Evolutionary conservation across 2,888 invertebrate species (phyloP), one percentile per base, ranked within the genome.

Genomic region (Oegoconia quadripuncta): DNA sequence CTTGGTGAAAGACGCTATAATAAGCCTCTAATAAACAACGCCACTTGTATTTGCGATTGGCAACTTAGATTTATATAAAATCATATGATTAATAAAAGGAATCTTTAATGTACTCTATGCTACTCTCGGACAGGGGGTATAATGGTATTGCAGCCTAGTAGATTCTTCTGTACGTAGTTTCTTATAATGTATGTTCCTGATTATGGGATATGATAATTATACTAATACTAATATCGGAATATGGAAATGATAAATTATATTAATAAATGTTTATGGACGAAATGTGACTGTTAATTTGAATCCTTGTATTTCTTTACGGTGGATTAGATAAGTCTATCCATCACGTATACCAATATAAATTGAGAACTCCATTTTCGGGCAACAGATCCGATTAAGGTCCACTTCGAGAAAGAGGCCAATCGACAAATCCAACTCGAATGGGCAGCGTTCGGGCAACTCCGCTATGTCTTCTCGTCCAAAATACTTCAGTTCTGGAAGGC

Each of bases 261-360:
- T 80, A 87, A 82, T 87, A 86, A 87, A 87, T 86, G 86, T 87
- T 86, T 86, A 86, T 84, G 78, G 71, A 86, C 68, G 66, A 75
- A 16, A 44, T 48, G 41, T 18, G 44, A 41, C 49, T 58, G 64
- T 56, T 49, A 52, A 55, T 58, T 49, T 47, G n/a, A n/a, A n/a
- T n/a, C n/a, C n/a, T n/a, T n/a, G n/a, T n/a, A n/a, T n/a, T n/a
- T n/a, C n/a, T n/a, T n/a, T n/a, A n/a, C n/a, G n/a, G n/a, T n/a
- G n/a, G n/a, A n/a, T n/a, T n/a, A n/a, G n/a, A n/a, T n/a, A n/a
- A n/a, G n/a, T n/a, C n/a, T n/a, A n/a, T n/a, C n/a, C n/a, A n/a
- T n/a, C n/a, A n/a, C n/a, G n/a, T n/a, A n/a, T n/a, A n/a, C n/a
- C n/a, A n/a, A n/a, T n/a, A n/a, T n/a, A n/a, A n/a, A n/a, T n/a